Base-by-base conservation (phyloP, 37 sponge, comb jelly and placozoan species). In the Hexactinellida sp. region DNA sequence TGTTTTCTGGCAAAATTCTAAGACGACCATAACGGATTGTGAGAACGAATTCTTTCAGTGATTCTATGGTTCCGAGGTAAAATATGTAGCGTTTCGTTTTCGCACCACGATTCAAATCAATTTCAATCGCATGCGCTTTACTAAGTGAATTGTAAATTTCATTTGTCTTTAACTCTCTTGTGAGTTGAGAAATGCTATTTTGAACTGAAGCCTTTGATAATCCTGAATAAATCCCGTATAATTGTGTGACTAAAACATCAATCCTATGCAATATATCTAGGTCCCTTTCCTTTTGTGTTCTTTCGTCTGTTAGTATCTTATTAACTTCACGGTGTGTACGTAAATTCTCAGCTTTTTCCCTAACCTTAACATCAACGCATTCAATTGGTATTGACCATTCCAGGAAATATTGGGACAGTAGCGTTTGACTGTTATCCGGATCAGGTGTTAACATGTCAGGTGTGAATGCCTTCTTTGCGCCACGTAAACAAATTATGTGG, bases 331-430 rank as follows among this genome's bases (percentile, higher is more conserved):
- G 25, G 34, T 32, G 13, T n/a, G 13, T n/a, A 5, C 76, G 25
- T 25, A 63, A 23, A n/a, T 63, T 63, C 76, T 63, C 76, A 28
- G 76, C 25, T 63, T 63, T 63, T 28, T 63, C 76, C 5, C 76
- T 10, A 63, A 63, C 76, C 13, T 63, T 63, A 10, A 63, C 76
- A 7, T 63, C 76, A 3, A 63, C 34, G 13, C 32, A 25, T 7
- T 63, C 76, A 28, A 63, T 63, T 3, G 76, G 76, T n/a, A n/a
- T 63, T 32, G 76, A 63, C 76, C 76, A 63, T n/a, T 63, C 76
- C 5, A 63, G 5, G 34, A 63, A 63, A n/a, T 63, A 63, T 63
- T 63, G 76, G 13, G 19, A 21, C 34, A 63, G 13, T 21, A 63
- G 76, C 5, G 76, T 63, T 28, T 7, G 3, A 25, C 76, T 7